Conservation (phyloP, 53 echinoderm and acorn worm genomes). For the Stichopus horrens region DNA sequence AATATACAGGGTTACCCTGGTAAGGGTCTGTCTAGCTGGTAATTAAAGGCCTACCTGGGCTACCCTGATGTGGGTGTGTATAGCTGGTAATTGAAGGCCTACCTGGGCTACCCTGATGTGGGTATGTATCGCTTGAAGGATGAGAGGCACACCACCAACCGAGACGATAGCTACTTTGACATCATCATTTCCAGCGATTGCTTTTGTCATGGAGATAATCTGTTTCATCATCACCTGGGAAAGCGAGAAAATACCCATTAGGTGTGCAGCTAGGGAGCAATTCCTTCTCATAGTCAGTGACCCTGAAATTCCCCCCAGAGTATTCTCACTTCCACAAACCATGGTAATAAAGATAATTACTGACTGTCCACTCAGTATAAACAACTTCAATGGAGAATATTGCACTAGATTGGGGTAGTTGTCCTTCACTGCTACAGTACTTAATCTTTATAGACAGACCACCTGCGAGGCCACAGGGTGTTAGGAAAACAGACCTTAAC, state of each 20-base stretch:
- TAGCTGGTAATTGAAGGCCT: neutral
- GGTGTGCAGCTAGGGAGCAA: no score
- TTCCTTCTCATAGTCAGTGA: no score
- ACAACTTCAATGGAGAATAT: no score
- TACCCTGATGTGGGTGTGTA: constrained; percentile 64
- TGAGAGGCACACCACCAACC: constrained; percentile 69
- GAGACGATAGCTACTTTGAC: constrained; percentile 89
- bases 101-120: constrained; percentile 78
- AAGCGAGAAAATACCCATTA: neutral
- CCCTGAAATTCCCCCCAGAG: no score
- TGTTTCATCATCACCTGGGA: constrained; percentile 85
- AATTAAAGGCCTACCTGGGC: constrained; percentile 62
- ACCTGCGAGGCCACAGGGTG: no score
- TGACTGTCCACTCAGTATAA: no score
- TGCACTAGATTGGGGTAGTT: neutral
- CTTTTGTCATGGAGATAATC: constrained; percentile 78
- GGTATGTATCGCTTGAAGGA: constrained; percentile 71
- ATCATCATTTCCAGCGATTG: constrained; percentile 94
- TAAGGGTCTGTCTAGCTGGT: neutral
- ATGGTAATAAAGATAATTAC: no score
- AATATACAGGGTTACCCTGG: neutral
- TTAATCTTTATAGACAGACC: no score
- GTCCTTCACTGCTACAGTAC: no score
- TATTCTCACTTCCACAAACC: no score
- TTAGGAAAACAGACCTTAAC: no score